Conservation (phyloP, 2,888 invertebrate genomes). For the Schizotus pectinicornis region DNA sequence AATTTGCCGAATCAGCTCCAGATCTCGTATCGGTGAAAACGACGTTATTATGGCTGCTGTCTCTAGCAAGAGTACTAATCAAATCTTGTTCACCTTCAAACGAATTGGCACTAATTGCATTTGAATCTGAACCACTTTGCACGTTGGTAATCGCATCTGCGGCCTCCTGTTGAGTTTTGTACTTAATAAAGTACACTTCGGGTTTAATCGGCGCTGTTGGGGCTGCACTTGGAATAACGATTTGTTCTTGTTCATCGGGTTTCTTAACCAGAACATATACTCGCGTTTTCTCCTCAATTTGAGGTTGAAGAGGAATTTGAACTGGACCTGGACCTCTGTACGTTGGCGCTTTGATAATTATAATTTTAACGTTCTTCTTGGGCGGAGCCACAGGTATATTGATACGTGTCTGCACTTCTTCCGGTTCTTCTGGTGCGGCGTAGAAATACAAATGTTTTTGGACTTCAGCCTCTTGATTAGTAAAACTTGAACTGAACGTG, state of each 20-base stretch:
- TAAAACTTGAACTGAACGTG: too few relatives aligned
- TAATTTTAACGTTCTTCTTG: constrained; percentile 57
- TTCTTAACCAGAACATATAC: constrained; percentile 56
- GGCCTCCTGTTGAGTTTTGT: constrained; percentile 69
- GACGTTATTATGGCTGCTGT: too few relatives aligned
- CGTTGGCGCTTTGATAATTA: constrained; percentile 59
- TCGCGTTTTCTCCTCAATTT: constrained; percentile 51
- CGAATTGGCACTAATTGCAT: background rate
- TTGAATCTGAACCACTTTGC: constrained; percentile 23
- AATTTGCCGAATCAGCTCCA: too few relatives aligned
- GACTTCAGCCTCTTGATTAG: constrained; percentile 31
- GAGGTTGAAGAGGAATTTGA: constrained; percentile 41
- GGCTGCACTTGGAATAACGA: constrained; percentile 74
- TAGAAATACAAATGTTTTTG: constrained; percentile 52
- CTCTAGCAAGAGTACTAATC: too few relatives aligned
- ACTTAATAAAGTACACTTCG: constrained; percentile 87
- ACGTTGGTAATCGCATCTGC: constrained; percentile 33
- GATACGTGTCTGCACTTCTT: constrained; percentile 39
- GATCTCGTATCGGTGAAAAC: too few relatives aligned
- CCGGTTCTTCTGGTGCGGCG: constrained; percentile 51
- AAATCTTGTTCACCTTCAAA: too few relatives aligned
- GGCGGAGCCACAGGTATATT: constrained; percentile 45
- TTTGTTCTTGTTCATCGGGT: constrained; percentile 81
- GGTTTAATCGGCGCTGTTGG: constrained; percentile 85
- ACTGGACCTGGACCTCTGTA: constrained; percentile 39